These are phyloP conservation scores for Amiota mariae DNA, from an alignment of 2,888 invertebrate species.

Conservation along the genomic window DNA sequence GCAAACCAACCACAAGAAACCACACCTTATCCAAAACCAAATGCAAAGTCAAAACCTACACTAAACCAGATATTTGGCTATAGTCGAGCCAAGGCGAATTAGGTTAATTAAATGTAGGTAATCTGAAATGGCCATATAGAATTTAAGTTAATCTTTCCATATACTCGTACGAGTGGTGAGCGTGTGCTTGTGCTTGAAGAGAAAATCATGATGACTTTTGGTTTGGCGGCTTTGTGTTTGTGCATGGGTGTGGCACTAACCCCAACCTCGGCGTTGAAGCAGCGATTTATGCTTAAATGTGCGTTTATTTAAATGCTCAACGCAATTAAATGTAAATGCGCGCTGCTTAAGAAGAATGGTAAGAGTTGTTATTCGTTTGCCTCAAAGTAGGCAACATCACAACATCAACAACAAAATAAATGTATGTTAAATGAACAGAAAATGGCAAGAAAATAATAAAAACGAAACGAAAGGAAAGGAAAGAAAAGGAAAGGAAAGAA, in stretches of 20 bases:
- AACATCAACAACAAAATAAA: background rate
- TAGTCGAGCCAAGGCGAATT: slow-evolving; percentile 12
- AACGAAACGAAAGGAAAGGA: background rate
- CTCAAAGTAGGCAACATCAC: slow-evolving; percentile 8
- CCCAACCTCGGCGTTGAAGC: background rate
- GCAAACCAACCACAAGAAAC: background rate
- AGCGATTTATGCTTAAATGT: slow-evolving; percentile 17
- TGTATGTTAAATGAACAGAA: background rate
- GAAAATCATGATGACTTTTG: slow-evolving; percentile 3
- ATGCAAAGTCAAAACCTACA: background rate
- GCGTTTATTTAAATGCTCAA: slow-evolving; percentile 20
- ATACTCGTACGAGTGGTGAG: too few species aligned
- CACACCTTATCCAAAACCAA: background rate
- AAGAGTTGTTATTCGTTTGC: background rate
- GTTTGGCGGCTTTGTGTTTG: background rate
- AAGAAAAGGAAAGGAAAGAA: too few species aligned
- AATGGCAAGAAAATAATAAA: too few species aligned
- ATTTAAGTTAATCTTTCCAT: slow-evolving; percentile 15
- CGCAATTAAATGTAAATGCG: slow-evolving; percentile 1
- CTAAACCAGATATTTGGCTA: background rate
- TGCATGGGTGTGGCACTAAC: background rate
- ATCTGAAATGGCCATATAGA: slow-evolving; percentile 10
- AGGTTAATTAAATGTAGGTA: slow-evolving; percentile 37
- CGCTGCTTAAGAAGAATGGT: background rate
- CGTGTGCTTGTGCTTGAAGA: background rate